phyloP scores from a whole-genome alignment of 2,113 vertebrate genomes.

The Ia io region DNA sequence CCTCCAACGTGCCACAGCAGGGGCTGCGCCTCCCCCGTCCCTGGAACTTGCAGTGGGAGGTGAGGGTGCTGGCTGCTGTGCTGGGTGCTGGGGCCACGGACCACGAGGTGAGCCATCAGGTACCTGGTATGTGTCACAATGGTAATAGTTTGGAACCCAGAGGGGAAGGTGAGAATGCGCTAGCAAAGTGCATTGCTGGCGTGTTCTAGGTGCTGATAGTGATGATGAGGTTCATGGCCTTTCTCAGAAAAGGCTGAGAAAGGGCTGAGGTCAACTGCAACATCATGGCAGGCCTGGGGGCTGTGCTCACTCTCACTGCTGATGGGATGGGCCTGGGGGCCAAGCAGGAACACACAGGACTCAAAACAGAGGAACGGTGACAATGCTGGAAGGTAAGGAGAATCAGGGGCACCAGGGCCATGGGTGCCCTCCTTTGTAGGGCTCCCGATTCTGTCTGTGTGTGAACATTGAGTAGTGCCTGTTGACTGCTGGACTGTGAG shows the following conservation, averaged over 20 bases:
- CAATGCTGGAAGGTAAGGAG: background rate
- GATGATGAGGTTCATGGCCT: fast-evolving
- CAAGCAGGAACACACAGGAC: no score
- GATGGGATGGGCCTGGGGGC: background rate
- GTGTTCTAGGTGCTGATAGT: background rate
- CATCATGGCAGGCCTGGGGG: fast-evolving
- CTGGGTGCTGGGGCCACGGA: background rate
- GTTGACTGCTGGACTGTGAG: background rate
- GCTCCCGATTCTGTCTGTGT: fast-evolving
- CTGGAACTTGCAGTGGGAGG: background rate
- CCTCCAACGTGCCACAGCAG: background rate
- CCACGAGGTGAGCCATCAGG: background rate
- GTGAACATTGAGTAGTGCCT: fast-evolving
- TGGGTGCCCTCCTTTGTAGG: fast-evolving
- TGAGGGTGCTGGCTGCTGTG: background rate
- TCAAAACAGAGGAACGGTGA: background rate
- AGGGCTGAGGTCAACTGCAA: fast-evolving
- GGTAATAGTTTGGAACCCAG: background rate
- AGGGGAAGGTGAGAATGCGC: background rate
- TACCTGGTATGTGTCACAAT: fast-evolving
- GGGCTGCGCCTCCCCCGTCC: background rate
- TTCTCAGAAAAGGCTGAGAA: background rate
- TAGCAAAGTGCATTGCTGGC: background rate
- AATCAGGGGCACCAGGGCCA: background rate
- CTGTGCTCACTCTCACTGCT: background rate